Evolutionary conservation across 2,797 vertebrate species (phyloP).

Genomic region (Arctocebus calabarensis): DNA sequence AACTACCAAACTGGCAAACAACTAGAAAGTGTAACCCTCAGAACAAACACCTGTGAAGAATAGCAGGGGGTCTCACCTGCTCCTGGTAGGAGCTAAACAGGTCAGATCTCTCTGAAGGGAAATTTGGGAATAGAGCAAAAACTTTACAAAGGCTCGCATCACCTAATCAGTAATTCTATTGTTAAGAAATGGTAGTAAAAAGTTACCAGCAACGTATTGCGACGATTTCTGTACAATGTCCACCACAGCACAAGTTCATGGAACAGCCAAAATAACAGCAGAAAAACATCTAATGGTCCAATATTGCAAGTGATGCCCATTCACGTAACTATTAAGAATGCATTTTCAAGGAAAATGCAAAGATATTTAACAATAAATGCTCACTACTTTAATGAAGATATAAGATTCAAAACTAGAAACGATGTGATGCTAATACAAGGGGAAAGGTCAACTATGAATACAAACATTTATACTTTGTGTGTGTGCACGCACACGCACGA

Average conservation of each 20-base stretch:
- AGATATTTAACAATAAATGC: not conserved
- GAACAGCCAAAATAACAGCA: not conserved
- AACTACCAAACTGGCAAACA: not conserved
- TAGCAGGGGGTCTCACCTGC: not conserved
- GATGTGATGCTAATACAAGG: not conserved
- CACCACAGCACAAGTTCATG: not conserved
- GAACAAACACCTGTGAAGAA: not conserved
- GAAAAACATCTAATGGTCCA: not conserved
- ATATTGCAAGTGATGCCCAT: not conserved
- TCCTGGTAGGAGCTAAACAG: conserved; percentile 19
- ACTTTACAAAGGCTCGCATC: not conserved
- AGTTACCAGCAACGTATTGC: not conserved
- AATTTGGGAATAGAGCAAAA: conserved; percentile 25
- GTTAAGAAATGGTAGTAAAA: conserved; percentile 13
- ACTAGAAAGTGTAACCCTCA: not conserved
- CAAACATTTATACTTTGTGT: not conserved
- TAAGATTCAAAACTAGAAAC: not conserved
- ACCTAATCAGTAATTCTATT: not conserved
- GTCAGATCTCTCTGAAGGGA: conserved; percentile 52
- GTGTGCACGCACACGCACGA: too few relatives aligned
- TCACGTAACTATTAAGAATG: not conserved
- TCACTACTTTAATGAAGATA: not conserved
- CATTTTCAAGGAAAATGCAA: conserved; percentile 18
- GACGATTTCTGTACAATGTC: not conserved
- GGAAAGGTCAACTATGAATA: not conserved